Evolutionary conservation across 2,888 invertebrate species (phyloP).

Genomic region (Dendrolimus houi): DNA sequence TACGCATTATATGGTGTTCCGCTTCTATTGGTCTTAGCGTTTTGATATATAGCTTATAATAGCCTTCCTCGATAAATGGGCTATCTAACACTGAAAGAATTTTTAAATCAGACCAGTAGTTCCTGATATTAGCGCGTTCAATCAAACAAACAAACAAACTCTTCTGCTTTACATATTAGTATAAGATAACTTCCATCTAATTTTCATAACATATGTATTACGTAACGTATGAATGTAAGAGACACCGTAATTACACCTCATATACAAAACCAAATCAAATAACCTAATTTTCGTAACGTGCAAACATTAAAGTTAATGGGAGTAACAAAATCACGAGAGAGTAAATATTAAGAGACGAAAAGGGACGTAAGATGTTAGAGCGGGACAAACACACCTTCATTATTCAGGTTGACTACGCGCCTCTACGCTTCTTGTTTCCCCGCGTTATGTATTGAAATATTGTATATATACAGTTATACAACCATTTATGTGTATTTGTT

Average conservation of each 20-base stretch:
- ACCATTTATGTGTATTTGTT: too few relatives aligned
- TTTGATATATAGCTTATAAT: too few relatives aligned
- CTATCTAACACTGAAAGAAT: too few relatives aligned
- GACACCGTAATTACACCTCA: neutral
- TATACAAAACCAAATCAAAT: neutral
- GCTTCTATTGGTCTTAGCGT: too few relatives aligned
- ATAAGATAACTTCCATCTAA: too few relatives aligned
- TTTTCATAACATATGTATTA: too few relatives aligned
- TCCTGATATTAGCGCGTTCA: too few relatives aligned
- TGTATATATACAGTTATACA: neutral
- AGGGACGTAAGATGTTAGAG: slow-evolving; percentile 7
- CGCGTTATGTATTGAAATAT: neutral
- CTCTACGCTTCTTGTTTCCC: slow-evolving; percentile 30
- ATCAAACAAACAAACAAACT: too few relatives aligned
- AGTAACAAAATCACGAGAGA: slow-evolving; percentile 17
- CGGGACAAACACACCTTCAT: slow-evolving; percentile 25
- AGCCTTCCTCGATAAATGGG: too few relatives aligned
- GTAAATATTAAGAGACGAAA: slow-evolving; percentile 18
- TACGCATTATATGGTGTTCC: too few relatives aligned
- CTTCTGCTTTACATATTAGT: too few relatives aligned
- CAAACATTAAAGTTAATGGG: slow-evolving; percentile 6
- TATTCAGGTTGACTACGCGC: slow-evolving; percentile 37
- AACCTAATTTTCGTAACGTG: neutral
- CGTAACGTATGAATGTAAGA: neutral
- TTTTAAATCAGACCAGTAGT: too few relatives aligned